Base-by-base conservation (phyloP, 2,888 invertebrate species). In the Homarus gammarus region DNA sequence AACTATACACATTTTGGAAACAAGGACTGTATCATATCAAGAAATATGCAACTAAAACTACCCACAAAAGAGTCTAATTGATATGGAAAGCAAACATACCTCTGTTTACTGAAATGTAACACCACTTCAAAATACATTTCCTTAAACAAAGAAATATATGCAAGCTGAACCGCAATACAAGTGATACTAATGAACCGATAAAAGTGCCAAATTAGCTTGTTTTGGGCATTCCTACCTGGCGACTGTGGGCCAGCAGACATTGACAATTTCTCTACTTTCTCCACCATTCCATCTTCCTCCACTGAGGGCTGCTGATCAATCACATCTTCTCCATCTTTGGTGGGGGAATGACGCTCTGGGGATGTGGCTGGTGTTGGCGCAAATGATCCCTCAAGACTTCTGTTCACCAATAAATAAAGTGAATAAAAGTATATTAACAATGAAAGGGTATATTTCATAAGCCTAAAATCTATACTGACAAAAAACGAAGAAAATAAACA, bases 331-430 rank as follows among this genome's bases (percentile, higher is more conserved):
- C 44, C 36, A 31, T 84, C 84, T 73, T 89, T 84, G 72, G 61
- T 31, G 22, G 88, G 84, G 15, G 91, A 87, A n/a, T 61, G 51
- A 15, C 70, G 73, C 10, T 86, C 84, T 2, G 92, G 92, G 40
- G 92, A 92, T 1, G 90, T 89, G 61, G 92, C 92, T 44, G 92
- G 92, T 15, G 92, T 92, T 22, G 92, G 92, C 8, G 90, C 90
- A 36, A 92, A 84, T 5, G 92, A 92, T 27, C 85, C 91, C 49
- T 87, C 83, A 33, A 83, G n/a, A 40, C 89, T 89, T 61, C 36
- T 27, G 40, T 64, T 56, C 8, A 64, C 27, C n/a, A 27, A 64
- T 22, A 49, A 18, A 84, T 49, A 73, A 84, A 10, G 3, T 38
- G 8, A 81, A 6, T 22, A 18, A 40, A 15, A 78, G 12, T 73